These are phyloP conservation scores for Lutjanus campechanus DNA, from an alignment of 2,797 vertebrate genomes.

Conservation along the genomic window DNA sequence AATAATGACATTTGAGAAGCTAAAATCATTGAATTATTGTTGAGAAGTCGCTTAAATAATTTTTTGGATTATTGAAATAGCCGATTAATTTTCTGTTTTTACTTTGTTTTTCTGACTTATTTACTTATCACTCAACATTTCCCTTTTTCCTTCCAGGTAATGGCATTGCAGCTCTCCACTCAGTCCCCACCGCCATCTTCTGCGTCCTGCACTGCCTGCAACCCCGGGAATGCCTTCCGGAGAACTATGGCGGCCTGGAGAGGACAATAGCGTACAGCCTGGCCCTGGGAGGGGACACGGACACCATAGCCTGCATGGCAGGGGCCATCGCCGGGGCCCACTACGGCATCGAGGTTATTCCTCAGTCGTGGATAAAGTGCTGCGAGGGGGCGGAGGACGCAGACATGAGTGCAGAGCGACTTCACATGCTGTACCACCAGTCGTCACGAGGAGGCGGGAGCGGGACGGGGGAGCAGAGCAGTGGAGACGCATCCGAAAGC, in stretches of 20 bases:
- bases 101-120: not conserved
- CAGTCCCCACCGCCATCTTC: constrained; percentile 98
- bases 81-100: too few relatives aligned
- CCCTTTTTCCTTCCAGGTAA: constrained; percentile 86
- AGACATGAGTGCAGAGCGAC: constrained; percentile 86
- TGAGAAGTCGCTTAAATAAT: too few relatives aligned
- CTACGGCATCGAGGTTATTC: constrained; percentile 91
- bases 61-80: too few relatives aligned
- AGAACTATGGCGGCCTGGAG: constrained; percentile 90
- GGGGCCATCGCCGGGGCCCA: constrained; percentile 98
- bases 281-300: constrained; percentile 97
- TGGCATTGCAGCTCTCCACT: constrained; percentile 94
- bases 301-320: constrained; percentile 99
- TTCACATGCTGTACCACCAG: constrained; percentile 90
- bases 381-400: constrained; percentile 94
- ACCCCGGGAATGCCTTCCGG: constrained; percentile 90
- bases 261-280: constrained; percentile 96
- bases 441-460: constrained; percentile 61
- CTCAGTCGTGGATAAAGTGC: constrained; percentile 91
- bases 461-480: constrained; percentile 47
- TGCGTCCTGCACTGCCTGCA: constrained; percentile 96
- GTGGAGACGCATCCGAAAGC: constrained; percentile 31
- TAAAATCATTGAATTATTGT: too few relatives aligned
- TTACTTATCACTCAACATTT: not conserved
- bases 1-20: too few relatives aligned